A percentile compares a stretch with the other conserved stretches of the same genome.
Conservation (phyloP, 1,140 invertebrate species). For the Anthonomus grandis region DNA sequence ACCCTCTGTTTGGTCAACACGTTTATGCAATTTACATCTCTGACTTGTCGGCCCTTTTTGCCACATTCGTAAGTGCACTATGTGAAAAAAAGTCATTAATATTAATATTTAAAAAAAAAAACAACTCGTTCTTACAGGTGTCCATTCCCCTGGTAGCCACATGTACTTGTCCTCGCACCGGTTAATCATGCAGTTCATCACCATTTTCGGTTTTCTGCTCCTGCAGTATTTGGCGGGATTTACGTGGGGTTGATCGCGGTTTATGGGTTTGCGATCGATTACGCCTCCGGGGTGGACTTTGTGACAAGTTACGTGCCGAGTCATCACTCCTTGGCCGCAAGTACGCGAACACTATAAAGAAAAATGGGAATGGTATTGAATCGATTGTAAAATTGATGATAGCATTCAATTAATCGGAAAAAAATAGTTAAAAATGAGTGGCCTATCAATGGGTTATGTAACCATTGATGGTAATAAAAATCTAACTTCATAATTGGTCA, state of each 20-base stretch:
- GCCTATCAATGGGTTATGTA: too few relatives aligned
- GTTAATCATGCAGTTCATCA: conserved; percentile 56
- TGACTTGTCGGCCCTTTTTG: conserved; percentile 59
- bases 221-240: conserved; percentile 50
- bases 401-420: too few relatives aligned
- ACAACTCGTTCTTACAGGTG: conserved; percentile 50
- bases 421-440: too few relatives aligned
- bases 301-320: conserved; percentile 65
- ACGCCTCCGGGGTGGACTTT: conserved; percentile 56
- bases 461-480: too few relatives aligned
- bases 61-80: conserved; percentile 75
- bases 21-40: conserved; percentile 63
- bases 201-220: conserved; percentile 50
- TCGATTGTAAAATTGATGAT: too few relatives aligned
- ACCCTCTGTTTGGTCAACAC: conserved; percentile 52
- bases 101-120: conserved; percentile 5
- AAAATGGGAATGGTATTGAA: too few relatives aligned
- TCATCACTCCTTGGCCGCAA: conserved; percentile 67
- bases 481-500: too few relatives aligned
- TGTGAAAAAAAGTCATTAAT: conserved; percentile 20
- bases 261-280: conserved; percentile 54
- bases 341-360: conserved; percentile 67
- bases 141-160: conserved; percentile 62
- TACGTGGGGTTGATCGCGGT: conserved; percentile 27
- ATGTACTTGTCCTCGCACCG: conserved; percentile 58